Conservation (phyloP, 2,888 invertebrate genomes). For the Drosophila neotestacea region DNA sequence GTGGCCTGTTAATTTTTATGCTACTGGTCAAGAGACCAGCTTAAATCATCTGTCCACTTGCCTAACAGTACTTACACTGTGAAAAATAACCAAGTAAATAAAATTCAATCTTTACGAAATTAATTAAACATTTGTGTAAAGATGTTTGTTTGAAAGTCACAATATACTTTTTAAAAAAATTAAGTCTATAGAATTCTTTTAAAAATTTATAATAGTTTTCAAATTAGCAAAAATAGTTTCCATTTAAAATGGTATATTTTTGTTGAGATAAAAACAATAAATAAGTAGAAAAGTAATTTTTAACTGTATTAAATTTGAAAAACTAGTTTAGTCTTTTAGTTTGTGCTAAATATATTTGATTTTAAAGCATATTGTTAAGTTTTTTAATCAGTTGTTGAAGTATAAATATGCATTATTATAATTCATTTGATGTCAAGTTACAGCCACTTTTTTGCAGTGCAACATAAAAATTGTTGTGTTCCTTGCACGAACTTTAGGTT, state of each 20-base stretch:
- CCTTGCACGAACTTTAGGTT: neutral
- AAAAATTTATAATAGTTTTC: too few relatives aligned
- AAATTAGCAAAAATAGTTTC: too few relatives aligned
- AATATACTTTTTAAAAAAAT: neutral
- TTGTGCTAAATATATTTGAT: too few relatives aligned
- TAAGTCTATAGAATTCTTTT: neutral
- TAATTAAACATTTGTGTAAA: neutral
- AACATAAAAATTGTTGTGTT: constrained; percentile 12
- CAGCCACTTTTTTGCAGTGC: constrained; percentile 7
- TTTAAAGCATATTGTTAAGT: too few relatives aligned
- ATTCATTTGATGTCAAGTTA: neutral
- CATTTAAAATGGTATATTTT: too few relatives aligned
- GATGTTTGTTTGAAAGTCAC: too few relatives aligned
- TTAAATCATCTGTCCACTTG: constrained; percentile 31
- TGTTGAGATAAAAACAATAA: too few relatives aligned
- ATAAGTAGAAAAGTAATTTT: too few relatives aligned
- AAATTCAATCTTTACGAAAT: neutral
- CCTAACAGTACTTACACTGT: neutral
- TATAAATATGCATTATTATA: neutral
- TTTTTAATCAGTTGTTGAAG: too few relatives aligned
- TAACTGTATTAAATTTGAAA: too few relatives aligned
- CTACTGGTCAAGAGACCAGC: constrained; percentile 12
- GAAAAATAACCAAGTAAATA: neutral
- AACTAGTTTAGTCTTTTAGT: too few relatives aligned
- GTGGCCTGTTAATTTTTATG: constrained; percentile 44